These are phyloP conservation scores for Drosophila arawakana DNA, from an alignment of 1,140 invertebrate species.

Conservation along the genomic window DNA sequence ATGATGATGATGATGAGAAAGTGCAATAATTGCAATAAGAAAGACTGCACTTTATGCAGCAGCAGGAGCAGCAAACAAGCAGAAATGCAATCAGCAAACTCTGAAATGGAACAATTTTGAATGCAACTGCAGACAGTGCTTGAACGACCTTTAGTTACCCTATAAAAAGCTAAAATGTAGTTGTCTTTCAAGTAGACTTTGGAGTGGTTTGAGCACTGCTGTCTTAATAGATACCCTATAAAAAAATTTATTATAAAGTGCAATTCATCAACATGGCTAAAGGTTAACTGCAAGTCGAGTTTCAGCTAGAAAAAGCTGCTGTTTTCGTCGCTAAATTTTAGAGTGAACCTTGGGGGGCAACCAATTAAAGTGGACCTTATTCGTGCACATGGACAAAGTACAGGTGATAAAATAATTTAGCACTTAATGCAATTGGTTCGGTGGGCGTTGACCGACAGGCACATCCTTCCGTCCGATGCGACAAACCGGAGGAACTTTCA, in stretches of 20 bases:
- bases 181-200: too few species aligned
- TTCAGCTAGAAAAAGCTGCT: neutral
- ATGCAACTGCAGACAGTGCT: neutral
- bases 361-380: constrained; percentile 29
- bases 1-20: constrained; percentile 16
- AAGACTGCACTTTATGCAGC: constrained; percentile 68
- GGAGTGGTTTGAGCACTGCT: too few species aligned
- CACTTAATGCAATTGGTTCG: constrained; percentile 53
- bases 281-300: too few species aligned
- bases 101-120: constrained; percentile 41
- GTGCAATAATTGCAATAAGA: constrained; percentile 64
- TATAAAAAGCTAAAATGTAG: neutral
- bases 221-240: neutral
- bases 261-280: too few species aligned
- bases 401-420: constrained; percentile 56
- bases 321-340: neutral
- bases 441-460: constrained; percentile 32
- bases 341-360: neutral
- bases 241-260: too few species aligned
- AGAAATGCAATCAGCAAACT: constrained; percentile 69
- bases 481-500: neutral
- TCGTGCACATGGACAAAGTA: constrained; percentile 18
- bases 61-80: constrained; percentile 38
- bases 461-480: constrained; percentile 34
- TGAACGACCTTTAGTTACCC: neutral